Evolutionary conservation across 2,113 vertebrate genomes (phyloP).

Genomic region (Cyphomyrus discorhynchus): DNA sequence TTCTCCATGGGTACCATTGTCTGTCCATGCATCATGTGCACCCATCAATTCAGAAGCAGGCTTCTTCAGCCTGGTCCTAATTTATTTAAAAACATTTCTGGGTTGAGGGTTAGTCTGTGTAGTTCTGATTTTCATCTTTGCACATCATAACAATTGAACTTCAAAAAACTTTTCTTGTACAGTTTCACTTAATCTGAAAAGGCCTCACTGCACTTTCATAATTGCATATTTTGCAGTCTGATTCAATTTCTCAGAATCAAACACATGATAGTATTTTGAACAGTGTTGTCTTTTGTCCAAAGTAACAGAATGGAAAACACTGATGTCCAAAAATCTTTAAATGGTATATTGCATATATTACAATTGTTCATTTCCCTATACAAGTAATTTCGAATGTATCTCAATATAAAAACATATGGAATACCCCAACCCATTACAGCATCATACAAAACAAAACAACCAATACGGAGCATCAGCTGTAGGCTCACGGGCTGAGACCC

Average conservation of each 20-base stretch:
- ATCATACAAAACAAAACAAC: not conserved
- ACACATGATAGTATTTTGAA: not conserved
- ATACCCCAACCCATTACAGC: not conserved
- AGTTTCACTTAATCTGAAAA: not conserved
- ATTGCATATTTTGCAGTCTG: not conserved
- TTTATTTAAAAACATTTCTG: not conserved
- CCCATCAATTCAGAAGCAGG: not conserved
- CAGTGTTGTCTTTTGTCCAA: not conserved
- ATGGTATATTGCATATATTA: not conserved
- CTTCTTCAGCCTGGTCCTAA: not conserved
- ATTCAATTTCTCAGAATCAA: not conserved
- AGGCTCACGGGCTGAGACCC: not conserved
- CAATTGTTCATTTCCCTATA: not conserved
- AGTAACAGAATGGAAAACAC: not conserved
- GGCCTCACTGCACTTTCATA: not conserved
- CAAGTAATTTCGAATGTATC: not conserved
- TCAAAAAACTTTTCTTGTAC: not conserved
- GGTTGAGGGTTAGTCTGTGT: not conserved
- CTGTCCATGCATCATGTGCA: not conserved
- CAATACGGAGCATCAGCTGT: not conserved
- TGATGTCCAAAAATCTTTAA: not conserved
- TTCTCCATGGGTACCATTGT: not conserved
- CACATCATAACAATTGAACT: not conserved
- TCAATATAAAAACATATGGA: not conserved
- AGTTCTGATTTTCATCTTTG: not conserved